Evolutionary conservation across 2,113 vertebrate genomes (phyloP).

Genomic region (Apeltes quadracus): DNA sequence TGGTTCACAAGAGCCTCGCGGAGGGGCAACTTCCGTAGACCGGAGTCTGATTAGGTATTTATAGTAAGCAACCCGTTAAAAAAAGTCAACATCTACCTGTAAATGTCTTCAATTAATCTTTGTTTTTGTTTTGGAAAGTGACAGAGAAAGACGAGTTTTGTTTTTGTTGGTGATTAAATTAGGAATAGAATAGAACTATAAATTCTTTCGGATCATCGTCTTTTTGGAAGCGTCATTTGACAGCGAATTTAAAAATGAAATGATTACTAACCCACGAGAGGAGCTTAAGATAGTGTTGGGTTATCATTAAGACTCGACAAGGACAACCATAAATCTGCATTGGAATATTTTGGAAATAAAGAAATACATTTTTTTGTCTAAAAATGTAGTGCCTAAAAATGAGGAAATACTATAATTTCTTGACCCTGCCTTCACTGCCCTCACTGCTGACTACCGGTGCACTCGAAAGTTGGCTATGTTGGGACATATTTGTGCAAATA

Average conservation of each 20-base stretch:
- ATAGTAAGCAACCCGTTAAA: not conserved
- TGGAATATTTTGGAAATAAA: conserved; percentile 1
- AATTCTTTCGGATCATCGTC: conserved; percentile 13
- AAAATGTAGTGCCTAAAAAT: not conserved
- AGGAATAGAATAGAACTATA: conserved; percentile 16
- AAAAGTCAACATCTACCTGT: not conserved
- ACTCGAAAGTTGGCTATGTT: not conserved
- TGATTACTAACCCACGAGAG: not conserved
- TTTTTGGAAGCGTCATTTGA: not conserved
- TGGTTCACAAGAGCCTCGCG: conserved; percentile 7
- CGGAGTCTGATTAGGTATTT: not conserved
- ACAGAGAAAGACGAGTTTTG: too few species aligned
- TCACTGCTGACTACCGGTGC: not conserved
- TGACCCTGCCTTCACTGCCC: not conserved
- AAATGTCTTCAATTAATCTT: not conserved
- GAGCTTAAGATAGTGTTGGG: too few species aligned
- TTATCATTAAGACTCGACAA: not conserved
- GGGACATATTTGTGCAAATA: not conserved
- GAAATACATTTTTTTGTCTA: too few species aligned
- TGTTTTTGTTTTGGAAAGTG: not conserved
- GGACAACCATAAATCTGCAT: not conserved
- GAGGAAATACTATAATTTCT: not conserved
- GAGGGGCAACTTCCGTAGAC: not conserved
- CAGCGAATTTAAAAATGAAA: too few species aligned
- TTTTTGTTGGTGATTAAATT: too few species aligned